A percentile compares a stretch with the other conserved stretches of the same genome.
These are phyloP conservation scores for Rhamphomyia laevipes DNA, from an alignment of 2,888 invertebrate genomes.

Conservation along the genomic window DNA sequence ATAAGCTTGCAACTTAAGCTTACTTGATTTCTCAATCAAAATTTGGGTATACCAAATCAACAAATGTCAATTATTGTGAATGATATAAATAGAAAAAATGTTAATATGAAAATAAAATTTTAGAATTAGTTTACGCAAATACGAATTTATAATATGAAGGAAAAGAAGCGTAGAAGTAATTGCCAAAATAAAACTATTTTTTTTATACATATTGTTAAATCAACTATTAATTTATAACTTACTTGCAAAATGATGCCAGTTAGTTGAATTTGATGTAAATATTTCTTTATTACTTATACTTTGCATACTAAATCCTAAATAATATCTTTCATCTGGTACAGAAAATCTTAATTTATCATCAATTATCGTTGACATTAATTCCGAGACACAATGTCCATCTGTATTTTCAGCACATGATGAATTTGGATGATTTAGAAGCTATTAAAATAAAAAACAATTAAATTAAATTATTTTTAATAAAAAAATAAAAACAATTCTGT, in stretches of 20 bases:
- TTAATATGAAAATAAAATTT: no score
- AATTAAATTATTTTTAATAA: neutral
- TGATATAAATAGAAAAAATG: no score
- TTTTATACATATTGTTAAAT: no score
- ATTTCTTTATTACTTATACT: constrained; percentile 19
- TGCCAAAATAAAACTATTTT: no score
- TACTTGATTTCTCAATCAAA: no score
- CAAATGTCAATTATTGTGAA: no score
- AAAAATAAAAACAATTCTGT: neutral
- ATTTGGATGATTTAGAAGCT: constrained; percentile 23
- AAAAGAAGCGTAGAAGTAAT: no score
- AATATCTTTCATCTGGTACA: constrained; percentile 21
- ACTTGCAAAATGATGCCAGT: constrained; percentile 24
- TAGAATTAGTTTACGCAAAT: no score
- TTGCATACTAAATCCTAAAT: constrained; percentile 22
- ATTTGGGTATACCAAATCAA: no score
- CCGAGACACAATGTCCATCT: constrained; percentile 18
- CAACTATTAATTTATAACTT: no score
- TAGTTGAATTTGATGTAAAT: constrained; percentile 15
- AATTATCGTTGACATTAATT: constrained; percentile 14
- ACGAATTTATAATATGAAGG: no score
- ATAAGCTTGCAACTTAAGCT: no score
- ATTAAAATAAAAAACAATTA: neutral
- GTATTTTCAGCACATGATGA: constrained; percentile 16
- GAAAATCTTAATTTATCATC: constrained; percentile 16